Evolutionary conservation across 2,797 vertebrate species (phyloP), one percentile per base, ranked within the genome.

Genomic region (Coreius guichenoti): DNA sequence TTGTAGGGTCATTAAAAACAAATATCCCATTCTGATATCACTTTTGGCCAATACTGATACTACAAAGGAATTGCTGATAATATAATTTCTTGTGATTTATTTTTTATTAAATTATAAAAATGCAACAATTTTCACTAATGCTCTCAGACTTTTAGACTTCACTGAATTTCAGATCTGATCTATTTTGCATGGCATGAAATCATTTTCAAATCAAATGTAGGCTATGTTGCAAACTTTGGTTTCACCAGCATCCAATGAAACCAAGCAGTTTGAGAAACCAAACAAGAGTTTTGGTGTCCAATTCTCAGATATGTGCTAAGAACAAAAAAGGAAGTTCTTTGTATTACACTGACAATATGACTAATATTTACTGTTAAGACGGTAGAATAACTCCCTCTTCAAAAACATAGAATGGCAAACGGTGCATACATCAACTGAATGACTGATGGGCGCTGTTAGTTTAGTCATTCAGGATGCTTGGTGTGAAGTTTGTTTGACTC

Each of bases 301-400:
- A 21, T 63, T 79, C 54, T 47, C 12, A 65, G 58, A 79, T 58
- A 29, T 21, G 56, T 19, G 21, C 21, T 39, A 13, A 23, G 21
- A 56, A 36, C 16, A 39, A 43, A 63, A 26, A 12, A 45, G 76
- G 76, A 79, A 79, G 56, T 47, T 29, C 16, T 78, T 4, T 63
- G 33, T 39, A 17, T 63, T 79, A 29, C 56, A 63, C 58, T 65
- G 23, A 45, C 29, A 16, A 1, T 4, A 31, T 79, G 76, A 79
- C 23, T 79, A 79, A 47, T 17, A 63, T 29, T 79, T 79, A 79
- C 76, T 65, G 76, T 63, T 13, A 63, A 58, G 33, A 77, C 61
- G 43, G 54, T 61, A 77, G 33, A 43, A 31, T 56, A 39, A 45
- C n/a, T 78, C 56, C 5, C 5, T 29, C 16, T 45, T 29, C 16